Percentiles rank a stretch among this genome's conserved stretches.
Evolutionary conservation across 2,888 invertebrate species (phyloP).

Genomic region (Parelbella ahira): DNA sequence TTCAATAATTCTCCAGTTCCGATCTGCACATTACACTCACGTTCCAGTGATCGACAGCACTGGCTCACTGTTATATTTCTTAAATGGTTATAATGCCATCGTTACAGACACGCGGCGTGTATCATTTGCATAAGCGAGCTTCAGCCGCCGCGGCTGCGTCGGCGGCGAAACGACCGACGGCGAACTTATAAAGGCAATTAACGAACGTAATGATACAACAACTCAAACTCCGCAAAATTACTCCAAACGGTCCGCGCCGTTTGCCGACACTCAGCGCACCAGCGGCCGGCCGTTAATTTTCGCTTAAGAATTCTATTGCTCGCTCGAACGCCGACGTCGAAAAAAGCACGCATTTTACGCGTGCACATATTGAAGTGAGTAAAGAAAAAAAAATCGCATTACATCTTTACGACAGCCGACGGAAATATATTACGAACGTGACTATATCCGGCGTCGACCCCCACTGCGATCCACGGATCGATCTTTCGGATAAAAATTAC

Average conservation of each 20-base stretch:
- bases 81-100: slow-evolving; percentile 74
- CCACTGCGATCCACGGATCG: slow-evolving; percentile 53
- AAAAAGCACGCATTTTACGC: slow-evolving; percentile 48
- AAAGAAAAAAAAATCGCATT: slow-evolving; percentile 63
- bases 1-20: too few relatives aligned
- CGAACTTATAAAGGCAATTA: slow-evolving; percentile 73
- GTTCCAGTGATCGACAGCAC: too few relatives aligned
- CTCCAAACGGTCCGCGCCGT: slow-evolving; percentile 31
- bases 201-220: slow-evolving; percentile 69
- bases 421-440: slow-evolving; percentile 67
- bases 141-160: slow-evolving; percentile 49
- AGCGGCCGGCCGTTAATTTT: slow-evolving; percentile 52
- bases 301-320: slow-evolving; percentile 59
- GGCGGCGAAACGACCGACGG: slow-evolving; percentile 61
- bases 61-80: slow-evolving; percentile 62
- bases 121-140: slow-evolving; percentile 70
- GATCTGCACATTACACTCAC: too few relatives aligned
- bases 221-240: slow-evolving; percentile 43
- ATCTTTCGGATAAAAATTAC: slow-evolving; percentile 52
- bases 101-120: slow-evolving; percentile 68
- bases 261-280: slow-evolving; percentile 31
- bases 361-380: slow-evolving; percentile 60
- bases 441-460: slow-evolving; percentile 55
- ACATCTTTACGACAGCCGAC: slow-evolving; percentile 58
- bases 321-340: slow-evolving; percentile 40